Evolutionary conservation across 2,888 invertebrate species (phyloP), one percentile per base, ranked within the genome.

Genomic region (Lithophane semibrunnea): DNA sequence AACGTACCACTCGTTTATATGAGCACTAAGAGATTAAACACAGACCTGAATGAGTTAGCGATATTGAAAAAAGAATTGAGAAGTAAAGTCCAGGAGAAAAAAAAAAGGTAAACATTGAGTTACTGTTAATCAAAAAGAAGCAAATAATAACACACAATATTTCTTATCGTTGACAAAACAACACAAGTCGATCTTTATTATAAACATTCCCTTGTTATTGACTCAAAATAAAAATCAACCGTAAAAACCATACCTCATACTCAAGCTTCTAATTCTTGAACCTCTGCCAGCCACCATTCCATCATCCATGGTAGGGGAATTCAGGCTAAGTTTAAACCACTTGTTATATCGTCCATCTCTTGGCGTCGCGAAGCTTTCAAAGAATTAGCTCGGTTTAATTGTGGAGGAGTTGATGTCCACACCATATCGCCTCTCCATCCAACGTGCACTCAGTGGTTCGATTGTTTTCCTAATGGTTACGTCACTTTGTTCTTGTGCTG

Each of bases 351-450:
- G 77, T 78, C 75, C 71, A 79, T 83, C 78, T 74, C 79, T 83
- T 77, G 77, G 80, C 85, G 78, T 86, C 74, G 79, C 76, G 75
- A 88, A 85, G 86, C 89, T 91, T 88, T 88, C 82, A 84, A 88
- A 90, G 89, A 91, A 91, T 91, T 90, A 90, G 83, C 82, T 84
- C 80, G 80, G 83, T 88, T 89, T 91, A 89, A 91, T 91, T 89
- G 91, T 82, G 79, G 76, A 81, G 84, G 78, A 88, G 89, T 87
- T 70, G 47, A 81, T 79, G 80, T 86, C 85, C 77, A 61, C 80
- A 80, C 87, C 86, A 84, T 81, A 87, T 85, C 79, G 76, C 65
- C 65, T 47, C 73, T 65, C 44, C n/a, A 67, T 64, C 81, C 71
- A 79, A 69, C 21, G 29, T 42, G 44, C 60, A 47, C 68, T 82